Percentiles rank a stretch among this genome's conserved stretches.
Evolutionary conservation across 2,113 vertebrate genomes (phyloP).

Genomic region (Xenus cinereus): DNA sequence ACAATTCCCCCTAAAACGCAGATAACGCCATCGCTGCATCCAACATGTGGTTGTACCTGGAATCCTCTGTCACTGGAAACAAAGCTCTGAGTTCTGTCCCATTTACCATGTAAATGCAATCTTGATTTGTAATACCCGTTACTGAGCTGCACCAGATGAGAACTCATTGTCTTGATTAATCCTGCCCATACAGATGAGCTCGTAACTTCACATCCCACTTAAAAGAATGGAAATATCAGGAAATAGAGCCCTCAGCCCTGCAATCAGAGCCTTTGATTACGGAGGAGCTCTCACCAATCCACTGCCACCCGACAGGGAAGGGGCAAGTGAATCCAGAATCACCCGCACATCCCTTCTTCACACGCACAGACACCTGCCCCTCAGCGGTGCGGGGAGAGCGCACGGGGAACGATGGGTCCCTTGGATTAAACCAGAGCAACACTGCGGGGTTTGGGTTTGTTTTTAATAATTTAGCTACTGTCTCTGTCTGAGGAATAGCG

Average conservation of each 20-base stretch:
- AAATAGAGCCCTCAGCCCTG: neutral
- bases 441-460: fast-evolving
- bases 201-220: neutral
- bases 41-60: neutral
- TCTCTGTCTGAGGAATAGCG: neutral
- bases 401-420: fast-evolving
- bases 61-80: neutral
- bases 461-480: neutral
- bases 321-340: neutral
- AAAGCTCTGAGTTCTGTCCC: neutral
- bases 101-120: too few relatives aligned
- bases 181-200: neutral
- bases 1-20: neutral
- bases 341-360: fast-evolving
- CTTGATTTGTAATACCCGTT: neutral
- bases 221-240: neutral
- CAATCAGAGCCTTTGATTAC: neutral
- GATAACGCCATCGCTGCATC: fast-evolving
- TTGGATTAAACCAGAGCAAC: neutral
- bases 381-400: neutral
- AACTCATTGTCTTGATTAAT: neutral
- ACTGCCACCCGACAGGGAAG: neutral
- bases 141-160: neutral
- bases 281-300: fast-evolving
- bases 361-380: fast-evolving